phyloP scores from a whole-genome alignment of 2,888 invertebrate species.

The Plebejus melissa region DNA sequence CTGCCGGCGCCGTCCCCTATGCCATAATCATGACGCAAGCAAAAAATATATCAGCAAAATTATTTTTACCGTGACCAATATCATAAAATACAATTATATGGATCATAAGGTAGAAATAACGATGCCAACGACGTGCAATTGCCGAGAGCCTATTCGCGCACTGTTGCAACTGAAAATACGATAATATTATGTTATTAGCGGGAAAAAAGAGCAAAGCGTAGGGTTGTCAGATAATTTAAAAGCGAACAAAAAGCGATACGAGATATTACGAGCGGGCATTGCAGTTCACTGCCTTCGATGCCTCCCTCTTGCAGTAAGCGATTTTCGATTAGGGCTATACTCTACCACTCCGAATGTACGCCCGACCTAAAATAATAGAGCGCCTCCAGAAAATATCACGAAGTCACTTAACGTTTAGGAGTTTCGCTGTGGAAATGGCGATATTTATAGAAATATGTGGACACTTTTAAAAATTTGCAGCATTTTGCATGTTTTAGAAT shows the following conservation, averaged over 20 bases:
- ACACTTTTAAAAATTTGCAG: background rate
- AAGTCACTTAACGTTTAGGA: slow-evolving; percentile 13
- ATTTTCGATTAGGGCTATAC: slow-evolving; percentile 44
- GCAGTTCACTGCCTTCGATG: slow-evolving; percentile 58
- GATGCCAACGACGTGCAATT: slow-evolving; percentile 24
- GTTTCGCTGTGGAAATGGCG: background rate
- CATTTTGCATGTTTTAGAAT: background rate
- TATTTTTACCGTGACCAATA: slow-evolving; percentile 20
- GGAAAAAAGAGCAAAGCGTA: slow-evolving; percentile 42
- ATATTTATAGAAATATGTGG: background rate
- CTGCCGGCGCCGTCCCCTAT: background rate
- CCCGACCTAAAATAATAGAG: slow-evolving; percentile 16
- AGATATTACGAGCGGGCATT: slow-evolving; percentile 29
- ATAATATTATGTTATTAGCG: slow-evolving; percentile 38
- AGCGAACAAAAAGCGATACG: slow-evolving; percentile 35
- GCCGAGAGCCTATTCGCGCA: slow-evolving; percentile 22
- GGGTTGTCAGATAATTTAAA: slow-evolving; percentile 39
- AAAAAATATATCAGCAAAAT: slow-evolving; percentile 11
- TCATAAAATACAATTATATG: slow-evolving; percentile 25
- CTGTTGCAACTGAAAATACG: slow-evolving; percentile 27
- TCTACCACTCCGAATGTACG: slow-evolving; percentile 25
- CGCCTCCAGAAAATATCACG: slow-evolving; percentile 9
- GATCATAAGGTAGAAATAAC: slow-evolving; percentile 27
- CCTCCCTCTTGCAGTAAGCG: slow-evolving; percentile 57
- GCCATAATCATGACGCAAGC: slow-evolving; percentile 14